Evolutionary conservation across 2,797 vertebrate genomes (phyloP), one percentile per base, ranked within the genome.

Genomic region (Syngnathus rostellatus): DNA sequence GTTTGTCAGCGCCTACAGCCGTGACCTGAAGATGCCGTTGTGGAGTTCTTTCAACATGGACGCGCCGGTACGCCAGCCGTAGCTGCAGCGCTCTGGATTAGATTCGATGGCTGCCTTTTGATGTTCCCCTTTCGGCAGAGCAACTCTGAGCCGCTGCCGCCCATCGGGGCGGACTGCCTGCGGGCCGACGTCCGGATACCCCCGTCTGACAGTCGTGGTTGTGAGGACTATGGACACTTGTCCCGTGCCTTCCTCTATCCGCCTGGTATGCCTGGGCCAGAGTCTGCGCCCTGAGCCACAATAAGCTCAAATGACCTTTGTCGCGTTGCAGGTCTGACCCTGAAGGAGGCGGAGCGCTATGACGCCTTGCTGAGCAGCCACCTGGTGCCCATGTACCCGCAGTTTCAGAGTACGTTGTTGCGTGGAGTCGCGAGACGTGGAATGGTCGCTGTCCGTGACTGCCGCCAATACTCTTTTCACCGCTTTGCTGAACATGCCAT

Each of bases 301-400:
- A 1, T 23, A 41, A 31, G 21, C 41, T 10, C 6, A 16, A 25
- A 8, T 6, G 40, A 43, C 40, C 14, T 48, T 65, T 31, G 8
- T 40, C 23, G 4, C 62, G 43, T 59, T 51, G 1, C 81, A 92
- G 91, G 83, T 73, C 77, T 92, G 62, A 89, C 89, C 19, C 14
- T 1, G 0, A 75, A 77, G 0, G 73, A 0, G 41, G 82, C 90
- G 17, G 87, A 87, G 74, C 86, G 91, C 77, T 93, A 86, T 0
- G 95, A 97, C 59, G 92, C 91, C 14, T 77, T 95, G 39, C 82
- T 93, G 25, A 90, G 88, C 68, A 94, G 90, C 76, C 98, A 98
- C 12, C 81, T 94, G 48, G 91, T 93, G 12, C 95, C 96, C 2
- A 94, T 97, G 94, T 95, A 92, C 80, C 90, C 88, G 5, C 90